phyloP scores from a whole-genome alignment of 2,797 vertebrate species.

The Thamnophis elegans region DNA sequence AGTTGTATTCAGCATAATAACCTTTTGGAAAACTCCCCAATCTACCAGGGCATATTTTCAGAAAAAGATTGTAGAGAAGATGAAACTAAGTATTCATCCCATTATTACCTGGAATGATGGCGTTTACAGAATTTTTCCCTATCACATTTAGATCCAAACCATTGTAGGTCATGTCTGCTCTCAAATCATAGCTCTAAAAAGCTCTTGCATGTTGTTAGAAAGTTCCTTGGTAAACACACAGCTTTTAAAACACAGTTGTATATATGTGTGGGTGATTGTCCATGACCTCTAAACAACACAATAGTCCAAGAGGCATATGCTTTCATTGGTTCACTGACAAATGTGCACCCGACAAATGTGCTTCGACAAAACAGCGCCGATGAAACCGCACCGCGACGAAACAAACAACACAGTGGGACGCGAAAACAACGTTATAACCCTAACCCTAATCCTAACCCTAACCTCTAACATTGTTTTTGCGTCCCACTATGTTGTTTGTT shows the following conservation, averaged over 20 bases:
- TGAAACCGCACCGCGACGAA: too few relatives aligned
- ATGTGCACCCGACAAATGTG: too few relatives aligned
- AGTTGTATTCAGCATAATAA: not conserved
- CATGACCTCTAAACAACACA: not conserved
- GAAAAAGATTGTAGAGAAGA: not conserved
- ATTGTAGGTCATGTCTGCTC: too few relatives aligned
- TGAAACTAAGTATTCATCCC: not conserved
- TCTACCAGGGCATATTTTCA: not conserved
- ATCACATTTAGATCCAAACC: not conserved
- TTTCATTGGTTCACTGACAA: too few relatives aligned
- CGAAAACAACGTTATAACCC: too few relatives aligned
- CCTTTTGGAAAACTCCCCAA: not conserved
- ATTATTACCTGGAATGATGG: not conserved
- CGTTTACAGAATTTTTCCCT: not conserved
- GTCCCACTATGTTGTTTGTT: too few relatives aligned
- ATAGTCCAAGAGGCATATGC: not conserved
- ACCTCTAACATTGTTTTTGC: too few relatives aligned
- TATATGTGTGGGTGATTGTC: not conserved
- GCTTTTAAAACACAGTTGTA: not conserved
- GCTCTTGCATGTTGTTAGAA: not conserved
- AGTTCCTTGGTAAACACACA: not conserved
- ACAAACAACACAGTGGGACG: too few relatives aligned
- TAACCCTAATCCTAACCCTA: too few relatives aligned
- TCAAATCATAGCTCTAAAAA: not conserved
- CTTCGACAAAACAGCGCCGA: too few relatives aligned